Conservation (phyloP, 1,140 invertebrate species). For the Drosophila orena region DNA sequence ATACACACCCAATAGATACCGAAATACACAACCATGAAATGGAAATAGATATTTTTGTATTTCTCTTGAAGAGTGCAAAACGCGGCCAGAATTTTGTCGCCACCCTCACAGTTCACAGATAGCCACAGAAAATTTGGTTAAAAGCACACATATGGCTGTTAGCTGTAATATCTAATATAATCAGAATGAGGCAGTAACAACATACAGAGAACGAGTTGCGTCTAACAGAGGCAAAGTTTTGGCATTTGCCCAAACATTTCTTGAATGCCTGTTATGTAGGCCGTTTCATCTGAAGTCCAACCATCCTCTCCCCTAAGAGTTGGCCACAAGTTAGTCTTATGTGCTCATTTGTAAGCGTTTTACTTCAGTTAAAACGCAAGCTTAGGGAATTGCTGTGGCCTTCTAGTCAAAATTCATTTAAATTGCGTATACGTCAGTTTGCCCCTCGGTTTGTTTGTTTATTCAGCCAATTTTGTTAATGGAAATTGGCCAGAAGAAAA, state of each 20-base stretch:
- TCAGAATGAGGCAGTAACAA: slow-evolving; percentile 17
- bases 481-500: slow-evolving; percentile 25
- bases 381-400: slow-evolving; percentile 54
- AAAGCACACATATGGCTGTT: slow-evolving; percentile 1
- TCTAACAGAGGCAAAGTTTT: slow-evolving; percentile 8
- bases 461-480: slow-evolving; percentile 49
- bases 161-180: slow-evolving; percentile 3
- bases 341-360: slow-evolving; percentile 53
- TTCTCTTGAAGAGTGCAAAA: slow-evolving; percentile 9
- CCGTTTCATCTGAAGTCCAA: slow-evolving; percentile 1
- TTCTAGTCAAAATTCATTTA: slow-evolving; percentile 53
- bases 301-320: slow-evolving; percentile 13
- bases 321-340: slow-evolving; percentile 50
- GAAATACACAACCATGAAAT: slow-evolving; percentile 24
- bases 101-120: slow-evolving; percentile 21
- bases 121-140: slow-evolving; percentile 1
- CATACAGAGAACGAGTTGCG: neutral
- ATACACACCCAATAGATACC: slow-evolving; percentile 7
- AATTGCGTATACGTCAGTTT: slow-evolving; percentile 45
- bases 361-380: slow-evolving; percentile 47
- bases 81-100: slow-evolving; percentile 34
- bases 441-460: slow-evolving; percentile 25
- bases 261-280: slow-evolving; percentile 11
- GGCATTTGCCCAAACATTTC: slow-evolving; percentile 10
- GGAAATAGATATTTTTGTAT: slow-evolving; percentile 28